Conservation (phyloP, 1,140 invertebrate genomes). For the Marisa cornuarietis region DNA sequence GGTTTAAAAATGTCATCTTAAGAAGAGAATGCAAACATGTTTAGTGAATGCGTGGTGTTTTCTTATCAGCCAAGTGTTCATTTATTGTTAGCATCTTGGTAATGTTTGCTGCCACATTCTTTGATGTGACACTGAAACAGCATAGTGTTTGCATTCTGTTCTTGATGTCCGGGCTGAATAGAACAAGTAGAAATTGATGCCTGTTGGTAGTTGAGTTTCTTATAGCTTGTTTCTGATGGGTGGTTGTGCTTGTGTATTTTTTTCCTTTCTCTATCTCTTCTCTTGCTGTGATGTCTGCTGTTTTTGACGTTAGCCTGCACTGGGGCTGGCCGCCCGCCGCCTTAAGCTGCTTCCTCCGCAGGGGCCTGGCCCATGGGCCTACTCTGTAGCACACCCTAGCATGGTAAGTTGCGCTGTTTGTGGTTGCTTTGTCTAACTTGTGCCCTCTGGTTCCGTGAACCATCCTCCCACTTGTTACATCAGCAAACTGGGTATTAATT, state of each 20-base stretch:
- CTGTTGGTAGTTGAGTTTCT: not conserved
- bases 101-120: no score
- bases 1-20: no score
- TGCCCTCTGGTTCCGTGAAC: no score
- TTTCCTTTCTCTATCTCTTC: not conserved
- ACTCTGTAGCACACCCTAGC: slow-evolving; percentile 21
- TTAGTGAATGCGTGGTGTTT: no score
- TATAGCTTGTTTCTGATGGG: slow-evolving; percentile 6
- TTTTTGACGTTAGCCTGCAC: slow-evolving; percentile 19
- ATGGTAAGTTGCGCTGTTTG: slow-evolving; percentile 28
- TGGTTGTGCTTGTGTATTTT: slow-evolving; percentile 9
- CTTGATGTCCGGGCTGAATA: no score
- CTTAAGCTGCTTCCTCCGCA: slow-evolving; percentile 13
- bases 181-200: not conserved
- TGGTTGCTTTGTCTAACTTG: not conserved
- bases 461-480: no score
- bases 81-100: no score
- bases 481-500: no score
- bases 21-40: no score
- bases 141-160: no score
- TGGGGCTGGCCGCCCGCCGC: slow-evolving; percentile 4
- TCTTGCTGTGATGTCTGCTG: slow-evolving; percentile 15
- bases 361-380: slow-evolving; percentile 19
- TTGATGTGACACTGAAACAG: no score
- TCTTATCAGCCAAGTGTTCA: no score